phyloP scores from a whole-genome alignment of 2,888 invertebrate genomes.

The Drosophila prostipennis region DNA sequence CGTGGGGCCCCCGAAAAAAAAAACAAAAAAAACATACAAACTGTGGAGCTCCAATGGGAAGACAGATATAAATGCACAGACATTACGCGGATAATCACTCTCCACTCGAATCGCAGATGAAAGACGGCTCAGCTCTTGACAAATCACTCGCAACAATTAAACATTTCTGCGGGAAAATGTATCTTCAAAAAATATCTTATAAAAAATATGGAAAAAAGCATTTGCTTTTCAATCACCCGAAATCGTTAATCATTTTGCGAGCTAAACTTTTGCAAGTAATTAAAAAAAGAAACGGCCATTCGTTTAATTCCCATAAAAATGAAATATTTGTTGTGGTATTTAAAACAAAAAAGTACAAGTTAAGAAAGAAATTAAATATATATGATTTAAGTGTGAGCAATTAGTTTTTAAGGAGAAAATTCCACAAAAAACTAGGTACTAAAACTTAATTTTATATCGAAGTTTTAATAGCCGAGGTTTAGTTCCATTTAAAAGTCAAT shows the following conservation, averaged over 20 bases:
- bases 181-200: neutral
- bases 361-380: neutral
- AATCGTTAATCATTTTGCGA: neutral
- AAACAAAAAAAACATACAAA: neutral
- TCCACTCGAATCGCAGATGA: neutral
- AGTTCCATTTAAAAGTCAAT: conserved; percentile 4
- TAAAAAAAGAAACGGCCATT: neutral
- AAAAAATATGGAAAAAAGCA: neutral
- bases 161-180: conserved; percentile 14
- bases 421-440: neutral
- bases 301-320: neutral
- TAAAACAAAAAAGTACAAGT: too few species aligned
- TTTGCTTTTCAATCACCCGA: conserved; percentile 9
- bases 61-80: conserved; percentile 28
- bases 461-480: neutral
- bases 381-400: too few species aligned
- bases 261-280: neutral
- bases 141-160: conserved; percentile 25
- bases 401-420: neutral
- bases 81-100: conserved; percentile 32
- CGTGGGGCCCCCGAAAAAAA: neutral
- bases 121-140: conserved; percentile 25
- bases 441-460: neutral
- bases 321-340: too few species aligned
- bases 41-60: neutral